Conservation (phyloP, 2,797 vertebrate species). For the Anomalospiza imberbis region DNA sequence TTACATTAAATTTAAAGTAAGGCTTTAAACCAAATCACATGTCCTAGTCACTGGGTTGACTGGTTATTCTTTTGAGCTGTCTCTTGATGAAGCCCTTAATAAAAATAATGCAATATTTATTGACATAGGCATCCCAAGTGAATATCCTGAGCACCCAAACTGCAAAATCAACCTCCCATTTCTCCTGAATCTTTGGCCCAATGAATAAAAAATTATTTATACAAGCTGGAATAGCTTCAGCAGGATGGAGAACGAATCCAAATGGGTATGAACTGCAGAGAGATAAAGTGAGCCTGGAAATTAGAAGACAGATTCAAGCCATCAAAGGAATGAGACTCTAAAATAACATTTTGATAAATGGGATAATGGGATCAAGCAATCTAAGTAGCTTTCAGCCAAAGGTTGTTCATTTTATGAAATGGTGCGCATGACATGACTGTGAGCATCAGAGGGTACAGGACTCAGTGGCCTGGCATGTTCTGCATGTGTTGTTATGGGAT, state of each 20-base stretch:
- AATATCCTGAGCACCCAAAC: neutral
- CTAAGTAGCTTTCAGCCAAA: conserved; percentile 12
- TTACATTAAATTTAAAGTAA: neutral
- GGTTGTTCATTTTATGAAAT: conserved; percentile 29
- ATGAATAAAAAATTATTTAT: conserved; percentile 15
- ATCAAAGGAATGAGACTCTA: conserved; percentile 38
- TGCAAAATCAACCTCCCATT: neutral
- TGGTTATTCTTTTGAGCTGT: neutral
- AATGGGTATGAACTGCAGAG: neutral
- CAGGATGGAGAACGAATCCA: neutral
- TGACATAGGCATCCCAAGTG: neutral
- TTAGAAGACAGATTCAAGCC: conserved; percentile 29
- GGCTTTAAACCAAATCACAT: neutral
- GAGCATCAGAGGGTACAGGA: neutral
- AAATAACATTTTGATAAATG: conserved; percentile 33
- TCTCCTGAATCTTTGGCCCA: conserved; percentile 19
- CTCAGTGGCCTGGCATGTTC: neutral
- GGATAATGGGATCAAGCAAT: conserved; percentile 46
- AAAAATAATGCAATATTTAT: conserved; percentile 31
- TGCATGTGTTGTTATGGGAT: neutral
- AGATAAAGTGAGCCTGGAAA: conserved; percentile 42
- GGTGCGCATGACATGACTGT: neutral
- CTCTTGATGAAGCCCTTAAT: neutral
- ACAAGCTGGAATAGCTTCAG: neutral
- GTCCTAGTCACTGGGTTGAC: neutral